Conservation (phyloP, 2,888 invertebrate genomes). For the Bhutanitis thaidina region DNA sequence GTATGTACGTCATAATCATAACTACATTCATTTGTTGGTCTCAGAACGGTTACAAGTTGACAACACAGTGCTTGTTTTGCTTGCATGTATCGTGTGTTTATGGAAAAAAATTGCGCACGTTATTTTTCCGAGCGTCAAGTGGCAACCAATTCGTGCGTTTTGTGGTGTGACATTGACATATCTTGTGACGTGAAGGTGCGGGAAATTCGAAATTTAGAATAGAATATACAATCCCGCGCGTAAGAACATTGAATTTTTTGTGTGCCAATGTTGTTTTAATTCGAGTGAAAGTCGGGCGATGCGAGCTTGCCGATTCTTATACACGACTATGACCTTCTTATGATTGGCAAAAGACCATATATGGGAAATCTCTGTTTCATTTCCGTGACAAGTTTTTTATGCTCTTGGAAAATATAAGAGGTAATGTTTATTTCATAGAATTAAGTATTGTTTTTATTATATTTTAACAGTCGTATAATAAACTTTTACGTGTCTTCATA, state of each 20-base stretch:
- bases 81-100: slow-evolving; percentile 11
- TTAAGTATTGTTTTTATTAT: too few relatives aligned
- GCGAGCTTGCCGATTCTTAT: too few relatives aligned
- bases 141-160: slow-evolving; percentile 28
- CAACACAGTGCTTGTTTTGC: slow-evolving; percentile 11
- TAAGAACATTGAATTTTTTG: slow-evolving; percentile 19
- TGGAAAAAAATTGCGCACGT: slow-evolving; percentile 27
- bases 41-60: slow-evolving; percentile 24
- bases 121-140: slow-evolving; percentile 31
- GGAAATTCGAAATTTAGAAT: slow-evolving; percentile 46
- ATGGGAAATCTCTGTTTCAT: slow-evolving; percentile 47
- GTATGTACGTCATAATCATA: slow-evolving; percentile 28
- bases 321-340: slow-evolving; percentile 46
- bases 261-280: slow-evolving; percentile 24
- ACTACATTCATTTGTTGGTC: slow-evolving; percentile 36
- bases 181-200: slow-evolving; percentile 44
- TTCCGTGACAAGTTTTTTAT: slow-evolving; percentile 36
- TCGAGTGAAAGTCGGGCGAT: slow-evolving; percentile 58
- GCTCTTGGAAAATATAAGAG: slow-evolving; percentile 14
- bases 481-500: too few relatives aligned
- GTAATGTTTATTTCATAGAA: not conserved
- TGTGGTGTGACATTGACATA: slow-evolving; percentile 56
- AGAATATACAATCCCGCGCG: slow-evolving; percentile 21
- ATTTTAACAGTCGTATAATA: too few relatives aligned
- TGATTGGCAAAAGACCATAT: slow-evolving; percentile 60